Percentiles rank a stretch among this genome's conserved stretches.
Evolutionary conservation across 2,797 vertebrate genomes (phyloP).

Genomic region (Platalea minor): DNA sequence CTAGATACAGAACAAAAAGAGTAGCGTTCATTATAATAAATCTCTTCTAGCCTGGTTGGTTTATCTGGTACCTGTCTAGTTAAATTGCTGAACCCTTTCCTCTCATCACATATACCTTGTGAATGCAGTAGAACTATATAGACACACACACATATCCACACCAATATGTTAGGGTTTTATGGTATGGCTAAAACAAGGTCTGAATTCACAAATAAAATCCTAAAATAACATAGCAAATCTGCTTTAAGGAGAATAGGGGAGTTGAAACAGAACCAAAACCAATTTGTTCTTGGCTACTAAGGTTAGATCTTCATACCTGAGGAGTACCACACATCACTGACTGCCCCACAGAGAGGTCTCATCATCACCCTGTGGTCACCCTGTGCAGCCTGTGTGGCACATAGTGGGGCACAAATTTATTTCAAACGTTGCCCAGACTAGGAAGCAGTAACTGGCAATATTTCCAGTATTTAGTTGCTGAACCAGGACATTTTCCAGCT

Average conservation of each 20-base stretch:
- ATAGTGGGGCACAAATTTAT: neutral
- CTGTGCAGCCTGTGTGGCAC: neutral
- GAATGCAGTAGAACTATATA: neutral
- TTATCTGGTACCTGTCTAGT: neutral
- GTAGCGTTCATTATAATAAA: neutral
- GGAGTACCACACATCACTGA: neutral
- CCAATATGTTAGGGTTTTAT: neutral
- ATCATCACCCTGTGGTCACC: neutral
- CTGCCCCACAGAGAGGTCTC: neutral
- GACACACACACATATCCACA: neutral
- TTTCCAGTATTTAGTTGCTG: neutral
- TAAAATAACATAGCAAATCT: neutral
- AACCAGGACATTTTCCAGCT: slow-evolving; percentile 11
- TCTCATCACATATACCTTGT: neutral
- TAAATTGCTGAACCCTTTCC: neutral
- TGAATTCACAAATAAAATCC: slow-evolving; percentile 2
- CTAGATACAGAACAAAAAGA: neutral
- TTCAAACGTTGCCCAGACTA: neutral
- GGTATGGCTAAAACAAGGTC: neutral
- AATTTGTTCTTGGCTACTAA: neutral
- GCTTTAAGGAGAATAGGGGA: neutral
- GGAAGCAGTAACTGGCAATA: neutral
- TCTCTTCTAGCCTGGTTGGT: neutral
- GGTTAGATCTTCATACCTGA: neutral
- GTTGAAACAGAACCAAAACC: neutral